These are phyloP conservation scores for Mormyrus lacerda DNA, from an alignment of 2,113 vertebrate species.

Conservation along the genomic window DNA sequence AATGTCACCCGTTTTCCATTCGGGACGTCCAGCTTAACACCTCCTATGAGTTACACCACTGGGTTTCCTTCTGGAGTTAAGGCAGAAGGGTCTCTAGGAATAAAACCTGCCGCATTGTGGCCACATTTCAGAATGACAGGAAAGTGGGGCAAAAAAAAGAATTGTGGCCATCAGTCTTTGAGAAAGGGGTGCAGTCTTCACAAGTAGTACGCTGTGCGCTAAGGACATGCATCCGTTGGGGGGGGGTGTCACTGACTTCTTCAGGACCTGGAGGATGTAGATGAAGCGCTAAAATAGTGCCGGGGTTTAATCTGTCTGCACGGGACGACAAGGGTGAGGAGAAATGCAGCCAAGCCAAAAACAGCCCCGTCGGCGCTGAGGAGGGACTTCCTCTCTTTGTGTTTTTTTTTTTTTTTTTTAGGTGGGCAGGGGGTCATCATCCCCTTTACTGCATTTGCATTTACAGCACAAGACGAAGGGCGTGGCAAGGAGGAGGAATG, in stretches of 20 bases:
- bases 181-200: background rate
- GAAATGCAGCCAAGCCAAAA: constrained; percentile 34
- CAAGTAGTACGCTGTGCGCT: background rate
- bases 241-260: background rate
- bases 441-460: constrained; percentile 95
- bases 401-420: constrained; percentile 44
- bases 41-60: background rate
- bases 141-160: background rate
- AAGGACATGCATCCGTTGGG: background rate
- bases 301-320: constrained; percentile 49
- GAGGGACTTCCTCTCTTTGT: background rate
- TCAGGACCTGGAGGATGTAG: background rate
- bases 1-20: background rate
- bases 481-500: constrained; percentile 90
- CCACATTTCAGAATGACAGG: background rate
- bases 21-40: background rate
- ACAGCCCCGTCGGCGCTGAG: constrained; percentile 23
- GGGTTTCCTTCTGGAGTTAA: background rate
- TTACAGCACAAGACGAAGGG: constrained; percentile 97
- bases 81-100: background rate
- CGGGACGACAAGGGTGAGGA: constrained; percentile 28
- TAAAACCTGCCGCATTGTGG: background rate
- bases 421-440: constrained; percentile 90
- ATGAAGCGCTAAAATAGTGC: background rate
- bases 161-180: background rate